A percentile compares a stretch with the other conserved stretches of the same genome.
These are phyloP conservation scores for Drosophila prosaltans DNA, from an alignment of 1,140 invertebrate species.

Conservation along the genomic window DNA sequence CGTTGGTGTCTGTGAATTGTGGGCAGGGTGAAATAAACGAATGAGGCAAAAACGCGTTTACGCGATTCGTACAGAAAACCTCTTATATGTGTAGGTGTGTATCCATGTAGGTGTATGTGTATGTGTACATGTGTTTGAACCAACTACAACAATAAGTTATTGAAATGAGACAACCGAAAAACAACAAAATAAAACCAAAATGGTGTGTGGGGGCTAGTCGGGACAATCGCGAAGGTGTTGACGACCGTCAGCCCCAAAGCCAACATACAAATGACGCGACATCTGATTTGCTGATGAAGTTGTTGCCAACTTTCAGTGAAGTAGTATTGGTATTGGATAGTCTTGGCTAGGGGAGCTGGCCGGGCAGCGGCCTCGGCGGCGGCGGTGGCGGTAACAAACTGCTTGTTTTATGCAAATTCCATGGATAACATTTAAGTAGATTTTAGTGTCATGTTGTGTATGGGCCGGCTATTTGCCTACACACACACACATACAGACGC, in stretches of 20 bases:
- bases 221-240: conserved; percentile 9
- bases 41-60: conserved; percentile 80
- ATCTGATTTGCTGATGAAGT: conserved; percentile 73
- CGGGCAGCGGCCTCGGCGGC: not conserved
- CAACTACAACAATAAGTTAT: conserved; percentile 75
- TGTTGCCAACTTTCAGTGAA: conserved; percentile 28
- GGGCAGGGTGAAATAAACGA: conserved; percentile 83
- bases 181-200: conserved; percentile 69
- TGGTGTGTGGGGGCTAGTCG: conserved; percentile 70
- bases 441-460: conserved; percentile 47
- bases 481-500: no score
- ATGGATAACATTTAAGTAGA: conserved; percentile 41
- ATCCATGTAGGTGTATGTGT: conserved; percentile 6
- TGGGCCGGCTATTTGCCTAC: conserved; percentile 2
- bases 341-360: not conserved
- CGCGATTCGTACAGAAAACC: conserved; percentile 83
- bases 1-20: conserved; percentile 74
- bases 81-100: conserved; percentile 24
- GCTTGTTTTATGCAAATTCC: conserved; percentile 56
- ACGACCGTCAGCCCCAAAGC: conserved; percentile 42
- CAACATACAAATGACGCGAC: conserved; percentile 39
- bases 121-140: conserved; percentile 40
- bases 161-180: conserved; percentile 67
- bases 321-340: not conserved
- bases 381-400: not conserved